phyloP scores from a whole-genome alignment of 1,140 invertebrate species.

The Drosophila paulistorum region DNA sequence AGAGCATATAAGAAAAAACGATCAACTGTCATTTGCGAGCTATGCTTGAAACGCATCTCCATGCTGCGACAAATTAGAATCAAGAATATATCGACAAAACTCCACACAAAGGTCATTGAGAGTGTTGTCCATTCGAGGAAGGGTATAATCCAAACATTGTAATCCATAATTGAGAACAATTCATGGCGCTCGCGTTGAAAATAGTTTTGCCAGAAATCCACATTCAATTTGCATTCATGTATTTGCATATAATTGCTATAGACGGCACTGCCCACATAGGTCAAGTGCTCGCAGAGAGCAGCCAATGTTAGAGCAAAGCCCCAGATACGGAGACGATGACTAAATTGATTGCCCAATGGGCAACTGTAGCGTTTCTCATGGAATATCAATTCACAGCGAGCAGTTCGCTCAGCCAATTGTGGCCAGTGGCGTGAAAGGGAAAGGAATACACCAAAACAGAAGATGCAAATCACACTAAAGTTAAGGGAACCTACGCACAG shows the following conservation, averaged over 20 bases:
- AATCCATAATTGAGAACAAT: conserved; percentile 61
- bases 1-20: no score
- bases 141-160: conserved; percentile 50
- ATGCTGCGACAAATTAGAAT: conserved; percentile 85
- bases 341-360: conserved; percentile 43
- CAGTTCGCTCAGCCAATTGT: conserved; percentile 50
- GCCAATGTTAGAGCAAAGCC: conserved; percentile 44
- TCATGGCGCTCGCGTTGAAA: conserved; percentile 70
- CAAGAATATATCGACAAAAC: conserved; percentile 87
- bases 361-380: conserved; percentile 55
- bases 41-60: conserved; percentile 85
- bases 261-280: conserved; percentile 68
- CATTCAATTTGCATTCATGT: conserved; percentile 65
- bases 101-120: conserved; percentile 86
- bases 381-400: conserved; percentile 61
- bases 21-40: no score
- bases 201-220: conserved; percentile 72
- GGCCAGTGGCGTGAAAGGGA: conserved; percentile 64
- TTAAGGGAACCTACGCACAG: conserved; percentile 59
- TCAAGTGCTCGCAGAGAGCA: conserved; percentile 64
- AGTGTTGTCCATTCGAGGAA: conserved; percentile 75
- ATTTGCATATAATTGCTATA: conserved; percentile 75
- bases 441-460: conserved; percentile 66
- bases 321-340: conserved; percentile 55
- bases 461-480: conserved; percentile 73